Evolutionary conservation across 1,140 invertebrate species (phyloP).

Genomic region (Myzus persicae): DNA sequence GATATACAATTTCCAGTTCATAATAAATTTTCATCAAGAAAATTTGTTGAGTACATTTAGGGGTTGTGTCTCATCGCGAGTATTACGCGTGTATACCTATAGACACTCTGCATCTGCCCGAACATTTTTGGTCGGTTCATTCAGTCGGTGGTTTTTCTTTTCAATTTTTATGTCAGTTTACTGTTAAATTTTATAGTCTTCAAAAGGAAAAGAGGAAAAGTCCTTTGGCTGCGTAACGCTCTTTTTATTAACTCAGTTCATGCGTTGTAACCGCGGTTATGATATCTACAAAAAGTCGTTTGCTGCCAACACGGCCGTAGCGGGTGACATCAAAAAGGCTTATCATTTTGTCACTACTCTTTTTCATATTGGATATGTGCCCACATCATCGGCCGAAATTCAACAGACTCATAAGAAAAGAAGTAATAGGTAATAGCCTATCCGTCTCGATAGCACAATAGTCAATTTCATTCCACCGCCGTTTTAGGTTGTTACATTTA

Average conservation of each 20-base stretch:
- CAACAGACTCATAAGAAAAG: not conserved
- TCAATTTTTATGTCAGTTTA: not conserved
- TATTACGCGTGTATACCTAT: not conserved
- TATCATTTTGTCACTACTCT: constrained; percentile 25
- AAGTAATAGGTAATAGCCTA: not conserved
- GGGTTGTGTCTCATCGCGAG: not conserved
- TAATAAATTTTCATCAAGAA: not conserved
- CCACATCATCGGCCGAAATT: not conserved
- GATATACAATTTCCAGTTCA: not conserved
- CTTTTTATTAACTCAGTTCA: not conserved
- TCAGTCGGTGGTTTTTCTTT: not conserved
- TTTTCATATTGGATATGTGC: not conserved
- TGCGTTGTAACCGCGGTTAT: not conserved
- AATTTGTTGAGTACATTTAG: not conserved
- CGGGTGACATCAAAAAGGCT: not conserved
- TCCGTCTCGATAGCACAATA: not conserved
- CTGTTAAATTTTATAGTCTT: not conserved
- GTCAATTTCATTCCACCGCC: not conserved
- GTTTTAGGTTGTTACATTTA: not conserved
- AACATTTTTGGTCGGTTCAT: not conserved
- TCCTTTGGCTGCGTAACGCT: not conserved
- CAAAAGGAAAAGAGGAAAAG: not conserved
- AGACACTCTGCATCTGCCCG: too few species aligned
- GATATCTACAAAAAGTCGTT: constrained; percentile 7
- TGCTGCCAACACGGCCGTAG: not conserved